Evolutionary conservation across 1,140 invertebrate species (phyloP), one percentile per base, ranked within the genome.

Genomic region (Drosophila elegans): DNA sequence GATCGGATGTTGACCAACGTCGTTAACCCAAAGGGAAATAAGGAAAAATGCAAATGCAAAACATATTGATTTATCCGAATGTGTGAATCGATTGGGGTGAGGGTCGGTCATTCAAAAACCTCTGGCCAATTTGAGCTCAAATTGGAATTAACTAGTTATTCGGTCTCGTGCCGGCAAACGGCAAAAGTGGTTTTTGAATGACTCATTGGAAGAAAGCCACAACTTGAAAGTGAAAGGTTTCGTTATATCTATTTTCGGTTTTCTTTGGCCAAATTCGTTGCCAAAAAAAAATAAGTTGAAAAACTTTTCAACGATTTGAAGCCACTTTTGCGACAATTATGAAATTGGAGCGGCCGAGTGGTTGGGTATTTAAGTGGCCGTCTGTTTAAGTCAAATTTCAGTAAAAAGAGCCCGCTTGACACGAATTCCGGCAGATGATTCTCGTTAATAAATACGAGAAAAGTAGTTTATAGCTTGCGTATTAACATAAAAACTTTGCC

Each of bases 321-420:
- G 55, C 57, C 39, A 69, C 54, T 64, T 78, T 56, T 45, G 45
- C 56, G 60, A 66, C 82, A 81, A 85, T 86, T 86, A 81, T 78
- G 68, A 67, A 86, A 59, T 74, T 56, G 52, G 68, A 72, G 68
- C 68, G 64, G 46, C 41, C 45, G 52, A 69, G 64, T 64, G 52
- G 76, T 60, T 84, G 72, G 21, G 36, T 39, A 27, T 51, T 54
- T 41, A 29, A 67, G 67, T 55, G 49, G 21, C 12, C 16, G 54
- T 45, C 16, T 59, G 56, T 21, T 32, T 52, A 9, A 52, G 51
- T 32, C 10, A 12, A 27, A 1, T 44, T 10, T 32, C 13, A 36
- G 44, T 46, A n/a, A 51, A 66, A 67, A 51, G 61, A 39, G 66
- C 32, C 46, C 51, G 57, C 73, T 75, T 74, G 72, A 74, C 72